phyloP scores from a whole-genome alignment of 2,797 vertebrate genomes.

The Eulemur mongoz region DNA sequence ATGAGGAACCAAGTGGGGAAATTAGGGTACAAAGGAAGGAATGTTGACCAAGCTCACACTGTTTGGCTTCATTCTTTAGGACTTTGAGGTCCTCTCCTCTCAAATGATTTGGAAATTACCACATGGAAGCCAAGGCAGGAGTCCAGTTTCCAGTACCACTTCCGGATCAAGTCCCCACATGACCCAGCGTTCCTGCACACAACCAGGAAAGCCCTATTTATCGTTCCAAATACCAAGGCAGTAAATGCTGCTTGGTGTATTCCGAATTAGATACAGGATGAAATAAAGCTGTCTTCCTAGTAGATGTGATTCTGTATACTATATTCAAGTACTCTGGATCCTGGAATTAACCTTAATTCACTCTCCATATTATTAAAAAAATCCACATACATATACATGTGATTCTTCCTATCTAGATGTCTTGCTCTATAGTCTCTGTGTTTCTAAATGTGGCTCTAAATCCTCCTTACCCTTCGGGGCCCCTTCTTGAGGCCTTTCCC shows the following conservation, averaged over 20 bases:
- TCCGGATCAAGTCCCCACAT: not conserved
- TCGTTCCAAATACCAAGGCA: not conserved
- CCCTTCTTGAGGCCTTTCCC: not conserved
- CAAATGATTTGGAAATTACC: not conserved
- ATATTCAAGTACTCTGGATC: not conserved
- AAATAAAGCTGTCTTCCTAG: not conserved
- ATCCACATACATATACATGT: not conserved
- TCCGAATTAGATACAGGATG: not conserved
- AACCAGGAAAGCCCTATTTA: not conserved
- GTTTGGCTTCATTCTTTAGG: not conserved
- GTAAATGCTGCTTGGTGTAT: not conserved
- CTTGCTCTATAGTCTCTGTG: not conserved
- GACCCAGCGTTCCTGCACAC: not conserved
- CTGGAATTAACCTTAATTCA: constrained; percentile 18
- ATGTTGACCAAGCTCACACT: not conserved
- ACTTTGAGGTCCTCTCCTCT: not conserved
- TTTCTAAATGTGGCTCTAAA: not conserved
- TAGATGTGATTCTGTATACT: not conserved
- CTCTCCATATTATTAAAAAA: not conserved
- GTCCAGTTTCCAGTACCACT: not conserved
- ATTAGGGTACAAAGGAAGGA: not conserved
- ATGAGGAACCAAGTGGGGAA: not conserved
- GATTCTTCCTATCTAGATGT: not conserved
- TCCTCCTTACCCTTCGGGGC: not conserved
- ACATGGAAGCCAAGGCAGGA: not conserved